Base-by-base conservation (phyloP, 2,888 invertebrate genomes). In the Entomobrya multifasciata region DNA sequence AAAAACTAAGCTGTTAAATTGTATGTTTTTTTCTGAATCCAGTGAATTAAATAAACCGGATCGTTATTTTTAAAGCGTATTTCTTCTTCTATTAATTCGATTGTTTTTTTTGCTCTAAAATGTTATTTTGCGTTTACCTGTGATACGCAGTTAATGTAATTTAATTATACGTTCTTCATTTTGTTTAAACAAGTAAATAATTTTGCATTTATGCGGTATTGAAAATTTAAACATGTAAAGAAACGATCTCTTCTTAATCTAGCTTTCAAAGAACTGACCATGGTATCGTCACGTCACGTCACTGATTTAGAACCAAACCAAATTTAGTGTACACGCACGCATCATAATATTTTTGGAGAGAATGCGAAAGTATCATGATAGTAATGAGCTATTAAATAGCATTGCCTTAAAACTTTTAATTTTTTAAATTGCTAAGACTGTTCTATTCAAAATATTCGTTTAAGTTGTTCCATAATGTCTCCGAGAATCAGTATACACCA, bases 101-200 rank as follows among this genome's bases (percentile, higher is more conserved):
- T 47, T 11, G 13, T 47, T 13, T 13, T 47, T 47, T 47, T 47
- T 52, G 52, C 17, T 52, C n/a, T 11, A 17, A 15, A 52, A 17
- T 8, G 4, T 4, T 17, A 52, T 15, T n/a, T 76, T 76, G 76
- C 57, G 36, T 55, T 55, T 76, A 55, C 76, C 76, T 76, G 76
- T 76, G 76, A 76, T 76, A 76, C 76, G 55, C 36, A 36, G n/a
- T 13, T 17, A 49, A 72, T 47, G 4, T 2, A 70, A 47, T 22
- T 36, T 72, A n/a, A n/a, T n/a, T n/a, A n/a, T n/a, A n/a, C n/a
- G 5, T 36, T 36, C 36, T 36, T 36, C 36, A 36, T 13, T 47
- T 47, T 47, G 47, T 13, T 11, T 11, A 47, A 13, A 13, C 8
- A 47, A n/a, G n/a, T n/a, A n/a, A n/a, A n/a, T n/a, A n/a, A n/a